Evolutionary conservation across 2,113 vertebrate species (phyloP), one percentile per base, ranked within the genome.

Genomic region (Seriola rivoliana): DNA sequence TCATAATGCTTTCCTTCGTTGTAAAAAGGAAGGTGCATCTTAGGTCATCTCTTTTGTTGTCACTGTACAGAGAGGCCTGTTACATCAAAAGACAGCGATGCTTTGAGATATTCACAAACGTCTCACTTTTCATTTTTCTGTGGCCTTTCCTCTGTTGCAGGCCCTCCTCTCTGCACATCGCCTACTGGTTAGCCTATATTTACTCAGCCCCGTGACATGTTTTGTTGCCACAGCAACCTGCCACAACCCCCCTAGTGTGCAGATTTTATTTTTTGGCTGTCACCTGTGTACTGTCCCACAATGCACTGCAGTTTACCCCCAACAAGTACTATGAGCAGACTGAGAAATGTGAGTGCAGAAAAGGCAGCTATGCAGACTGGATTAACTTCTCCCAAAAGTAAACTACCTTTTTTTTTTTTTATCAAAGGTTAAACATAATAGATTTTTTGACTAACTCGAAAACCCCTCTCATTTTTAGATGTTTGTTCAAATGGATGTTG

Each of bases 171-270:
- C 71, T 77, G 78, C 79, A 65, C 84, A 68, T 81, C 68, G 80
- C 79, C 72, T 75, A 55, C 85, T 78, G 86, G 64, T 83, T 84
- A 75, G 87, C 73, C 84, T 86, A 79, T 89, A 92, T 93, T 93
- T 92, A 90, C 89, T 82, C 81, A 87, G 88, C 66, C 70, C 60
- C 1, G 40, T 79, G 84, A 86, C 88, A 84, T 91, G 91, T 88
- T 88, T 85, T 89, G 92, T 92, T 93, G 85, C 89, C 87, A 89
- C 82, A 91, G 91, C 86, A 91, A 94, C 90, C 74, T 60, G 63
- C 82, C 74, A 69, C 75, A 87, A 81, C 86, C 67, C 88, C 88
- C 79, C 80, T 2, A 63, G 58, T 75, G 71, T 73, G 76, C 59
- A 64, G 40, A 63, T 65, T 82, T 64, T 42, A 10, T 42, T 42